Conservation (phyloP, 2,113 vertebrate genomes). For the Mesembrinibis cayennensis region DNA sequence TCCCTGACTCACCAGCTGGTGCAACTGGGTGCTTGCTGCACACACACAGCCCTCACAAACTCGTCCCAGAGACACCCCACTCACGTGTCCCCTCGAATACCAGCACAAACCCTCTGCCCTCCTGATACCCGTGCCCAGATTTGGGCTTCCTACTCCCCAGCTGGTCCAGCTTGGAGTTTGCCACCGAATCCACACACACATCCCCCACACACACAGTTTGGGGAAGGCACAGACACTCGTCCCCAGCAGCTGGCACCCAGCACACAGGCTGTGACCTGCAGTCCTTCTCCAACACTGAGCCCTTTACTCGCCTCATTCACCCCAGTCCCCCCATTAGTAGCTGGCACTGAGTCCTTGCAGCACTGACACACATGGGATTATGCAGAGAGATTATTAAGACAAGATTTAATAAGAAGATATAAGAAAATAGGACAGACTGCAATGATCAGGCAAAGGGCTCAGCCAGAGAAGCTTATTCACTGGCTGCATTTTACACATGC, state of each 20-base stretch:
- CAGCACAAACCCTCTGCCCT: background rate
- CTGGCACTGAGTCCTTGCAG: background rate
- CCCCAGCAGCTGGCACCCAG: background rate
- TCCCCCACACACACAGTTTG: background rate
- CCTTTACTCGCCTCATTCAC: background rate
- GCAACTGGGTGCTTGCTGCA: background rate
- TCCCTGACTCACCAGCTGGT: rapidly evolving
- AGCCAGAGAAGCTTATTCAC: background rate
- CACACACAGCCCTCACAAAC: background rate
- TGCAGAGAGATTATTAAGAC: background rate
- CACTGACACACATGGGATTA: background rate
- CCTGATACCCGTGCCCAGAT: background rate
- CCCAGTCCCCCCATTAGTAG: background rate
- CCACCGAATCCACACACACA: background rate
- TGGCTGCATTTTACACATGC: background rate
- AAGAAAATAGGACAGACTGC: background rate
- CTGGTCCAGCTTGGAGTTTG: background rate
- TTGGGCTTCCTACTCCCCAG: background rate
- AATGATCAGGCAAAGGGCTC: background rate
- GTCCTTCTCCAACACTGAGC: background rate
- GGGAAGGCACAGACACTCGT: background rate
- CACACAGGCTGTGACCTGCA: background rate
- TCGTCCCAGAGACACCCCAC: too few species aligned
- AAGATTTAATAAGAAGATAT: background rate
- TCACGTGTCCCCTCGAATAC: too few species aligned